Base-by-base conservation (phyloP, 2,888 invertebrate genomes). In the Aplocera efformata region DNA sequence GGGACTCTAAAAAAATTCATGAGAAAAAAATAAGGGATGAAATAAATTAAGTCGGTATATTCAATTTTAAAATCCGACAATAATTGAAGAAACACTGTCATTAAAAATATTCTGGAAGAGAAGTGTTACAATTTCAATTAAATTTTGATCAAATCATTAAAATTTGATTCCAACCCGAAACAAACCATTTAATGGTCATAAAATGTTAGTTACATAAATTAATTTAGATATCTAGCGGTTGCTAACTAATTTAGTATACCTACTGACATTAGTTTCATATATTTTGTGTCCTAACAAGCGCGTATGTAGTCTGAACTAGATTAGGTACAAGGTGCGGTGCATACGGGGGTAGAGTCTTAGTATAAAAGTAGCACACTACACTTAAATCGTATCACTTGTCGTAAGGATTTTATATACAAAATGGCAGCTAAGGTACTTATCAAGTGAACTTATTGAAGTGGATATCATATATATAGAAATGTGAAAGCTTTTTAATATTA, bases 351-450 rank as follows among this genome's bases (percentile, higher is more conserved):
- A 79, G 72, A 59, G 58, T 62, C 56, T 56, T 63, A 71, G 71
- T 86, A 86, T 86, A 86, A 72, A 86, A 82, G 76, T 72, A 57
- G 67, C 65, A 58, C 71, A 63, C 58, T 62, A 60, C 67, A 68
- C 64, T 60, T 58, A 63, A 60, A 57, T 62, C 41, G 74, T 81
- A 86, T 85, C 86, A 86, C 78, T 85, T 75, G 81, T 65, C 63
- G 72, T 68, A 69, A 76, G 77, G 69, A 78, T 67, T 75, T 77
- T 67, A 74, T 75, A 79, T 68, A 61, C 73, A 80, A 72, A 82
- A 86, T 86, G 86, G 83, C 85, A 77, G 79, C 85, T 67, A 86
- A 86, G 86, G 86, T 86, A 85, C 63, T 63, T 26, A 21, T 21
- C 29, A 17, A 27, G 10, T 26, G 21, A n/a, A 24, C 6, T 30